Evolutionary conservation across 2,113 vertebrate species (phyloP), one percentile per base, ranked within the genome.

Genomic region (Oncorhynchus nerka): DNA sequence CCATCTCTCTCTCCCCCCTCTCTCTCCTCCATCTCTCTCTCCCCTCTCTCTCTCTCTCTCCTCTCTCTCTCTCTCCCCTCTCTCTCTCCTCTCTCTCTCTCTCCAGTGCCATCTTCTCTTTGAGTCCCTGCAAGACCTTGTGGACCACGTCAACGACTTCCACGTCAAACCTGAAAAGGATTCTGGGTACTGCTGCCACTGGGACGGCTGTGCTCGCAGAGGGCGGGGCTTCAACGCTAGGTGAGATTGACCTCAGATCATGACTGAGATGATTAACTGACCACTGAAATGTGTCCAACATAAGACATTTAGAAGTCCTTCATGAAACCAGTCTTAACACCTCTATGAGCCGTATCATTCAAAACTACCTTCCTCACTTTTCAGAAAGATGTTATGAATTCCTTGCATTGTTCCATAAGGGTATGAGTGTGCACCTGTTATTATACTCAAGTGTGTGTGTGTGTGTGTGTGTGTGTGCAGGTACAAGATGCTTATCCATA

Each of bases 401-500:
- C 9, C 39, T 45, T 45, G 39, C 11, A 30, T 67, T 30, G 24
- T 67, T 32, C 12, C 28, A 57, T 67, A 22, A 34, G 65, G 19
- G 70, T 24, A 16, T 77, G 76, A 19, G 11, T 65, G 39, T 73
- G 12, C 5, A 69, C 8, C 9, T 64, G 65, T 28, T 12, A 28
- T 67, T 28, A 28, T 32, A 62, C 55, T 11, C 49, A 12, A 39
- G 48, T 8, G 3, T 22, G 55, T 59, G 32, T 34, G 32, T 34
- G 48, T 7, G 3, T 22, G 28, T 59, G 71, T 74, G 15, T 84
- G 20, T 70, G n/a, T 28, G n/a, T 77, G 34, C 90, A 99, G 97
- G 94, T 99, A 99, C 94, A 99, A 99, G 94, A 99, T 99, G 97
- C 93, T 99, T 74, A 99, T 99, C 84, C 97, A 99, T 86, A 99